phyloP scores from a whole-genome alignment of 1,140 invertebrate genomes.

The Mylabris phalerata region DNA sequence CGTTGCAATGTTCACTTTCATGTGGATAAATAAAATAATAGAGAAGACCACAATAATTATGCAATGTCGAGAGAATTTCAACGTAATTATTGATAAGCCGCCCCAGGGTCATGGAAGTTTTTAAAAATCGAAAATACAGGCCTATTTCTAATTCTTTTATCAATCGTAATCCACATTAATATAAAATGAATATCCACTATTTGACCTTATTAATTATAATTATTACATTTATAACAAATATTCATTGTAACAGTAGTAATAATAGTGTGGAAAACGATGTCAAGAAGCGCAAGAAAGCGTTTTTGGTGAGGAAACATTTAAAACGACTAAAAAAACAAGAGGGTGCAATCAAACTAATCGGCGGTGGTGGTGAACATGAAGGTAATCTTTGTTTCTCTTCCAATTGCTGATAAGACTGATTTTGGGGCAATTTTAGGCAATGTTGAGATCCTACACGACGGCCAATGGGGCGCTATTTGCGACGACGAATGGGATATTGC shows the following conservation, averaged over 20 bases:
- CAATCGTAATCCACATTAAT: too few species aligned
- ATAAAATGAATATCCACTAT: too few species aligned
- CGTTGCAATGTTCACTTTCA: too few species aligned
- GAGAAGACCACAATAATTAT: too few species aligned
- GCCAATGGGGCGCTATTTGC: constrained; percentile 82
- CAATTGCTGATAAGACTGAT: neutral
- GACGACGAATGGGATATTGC: constrained; percentile 86
- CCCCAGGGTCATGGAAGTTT: too few species aligned
- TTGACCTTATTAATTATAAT: too few species aligned
- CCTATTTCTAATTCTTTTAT: too few species aligned
- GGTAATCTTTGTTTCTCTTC: constrained; percentile 45
- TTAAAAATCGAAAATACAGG: too few species aligned
- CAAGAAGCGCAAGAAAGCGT: constrained; percentile 40
- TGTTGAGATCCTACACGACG: constrained; percentile 79
- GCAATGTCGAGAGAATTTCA: too few species aligned
- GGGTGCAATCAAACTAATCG: constrained; percentile 61
- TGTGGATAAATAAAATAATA: too few species aligned
- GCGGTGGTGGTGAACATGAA: constrained; percentile 58
- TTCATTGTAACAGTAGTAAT: neutral
- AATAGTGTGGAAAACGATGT: constrained; percentile 7
- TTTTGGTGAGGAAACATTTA: constrained; percentile 46
- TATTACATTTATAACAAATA: too few species aligned
- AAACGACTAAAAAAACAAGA: constrained; percentile 62
- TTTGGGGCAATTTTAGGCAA: constrained; percentile 57
- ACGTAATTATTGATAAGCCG: too few species aligned